Evolutionary conservation across 2,797 vertebrate species (phyloP).

Genomic region (Phyllotis vaccarum): DNA sequence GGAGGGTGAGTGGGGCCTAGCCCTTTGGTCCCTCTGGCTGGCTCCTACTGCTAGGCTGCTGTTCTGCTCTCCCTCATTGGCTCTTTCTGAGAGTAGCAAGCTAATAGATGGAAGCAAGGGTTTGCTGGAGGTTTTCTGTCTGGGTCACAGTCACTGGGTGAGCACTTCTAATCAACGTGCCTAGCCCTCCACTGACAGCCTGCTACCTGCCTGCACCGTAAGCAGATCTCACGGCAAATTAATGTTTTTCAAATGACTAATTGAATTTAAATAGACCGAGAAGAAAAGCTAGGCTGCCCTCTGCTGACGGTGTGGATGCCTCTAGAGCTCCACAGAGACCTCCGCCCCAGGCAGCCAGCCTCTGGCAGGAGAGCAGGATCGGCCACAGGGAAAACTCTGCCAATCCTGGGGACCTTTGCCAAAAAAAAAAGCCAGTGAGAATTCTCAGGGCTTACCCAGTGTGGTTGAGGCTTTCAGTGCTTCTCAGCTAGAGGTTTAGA

Average conservation of each 20-base stretch:
- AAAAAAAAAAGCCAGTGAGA: background rate
- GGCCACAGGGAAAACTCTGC: background rate
- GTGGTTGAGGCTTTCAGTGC: background rate
- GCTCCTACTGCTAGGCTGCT: background rate
- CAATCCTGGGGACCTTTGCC: background rate
- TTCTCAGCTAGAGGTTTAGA: background rate
- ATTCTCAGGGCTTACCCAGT: background rate
- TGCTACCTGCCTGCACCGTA: background rate
- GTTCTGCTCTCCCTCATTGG: background rate
- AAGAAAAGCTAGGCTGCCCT: background rate
- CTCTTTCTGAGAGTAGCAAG: background rate
- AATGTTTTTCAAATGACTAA: conserved; percentile 22
- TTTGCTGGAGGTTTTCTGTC: conserved; percentile 35
- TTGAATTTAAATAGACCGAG: conserved; percentile 21
- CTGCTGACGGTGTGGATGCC: background rate
- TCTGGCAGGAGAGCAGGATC: background rate
- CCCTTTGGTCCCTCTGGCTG: background rate
- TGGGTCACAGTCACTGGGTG: background rate
- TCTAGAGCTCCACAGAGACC: background rate
- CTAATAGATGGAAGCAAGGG: background rate
- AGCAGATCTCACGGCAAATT: background rate
- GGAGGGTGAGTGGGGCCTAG: background rate
- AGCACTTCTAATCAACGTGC: background rate
- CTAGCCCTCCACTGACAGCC: background rate
- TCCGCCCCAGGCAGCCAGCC: background rate